These are phyloP conservation scores for Thera obeliscata DNA, from an alignment of 2,888 invertebrate genomes.

Conservation along the genomic window DNA sequence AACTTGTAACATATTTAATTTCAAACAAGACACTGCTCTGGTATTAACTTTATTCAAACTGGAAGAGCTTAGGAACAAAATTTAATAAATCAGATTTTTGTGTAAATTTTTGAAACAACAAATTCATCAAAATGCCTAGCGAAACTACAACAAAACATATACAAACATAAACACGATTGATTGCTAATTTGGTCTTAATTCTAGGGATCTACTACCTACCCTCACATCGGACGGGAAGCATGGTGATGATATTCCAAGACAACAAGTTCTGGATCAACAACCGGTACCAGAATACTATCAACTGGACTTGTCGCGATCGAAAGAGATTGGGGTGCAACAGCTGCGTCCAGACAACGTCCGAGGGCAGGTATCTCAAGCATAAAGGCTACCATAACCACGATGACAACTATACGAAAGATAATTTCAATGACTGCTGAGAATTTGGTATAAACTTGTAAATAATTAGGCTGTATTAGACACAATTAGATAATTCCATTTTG, in stretches of 20 bases:
- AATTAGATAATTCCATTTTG: neutral
- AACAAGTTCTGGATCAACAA: conserved; percentile 82
- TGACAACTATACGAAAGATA: conserved; percentile 79
- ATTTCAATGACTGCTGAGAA: conserved; percentile 74
- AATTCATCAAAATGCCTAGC: neutral
- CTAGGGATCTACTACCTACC: conserved; percentile 79
- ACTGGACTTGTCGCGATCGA: conserved; percentile 78
- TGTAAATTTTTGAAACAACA: neutral
- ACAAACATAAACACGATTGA: neutral
- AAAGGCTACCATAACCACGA: conserved; percentile 77
- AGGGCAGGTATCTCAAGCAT: conserved; percentile 76
- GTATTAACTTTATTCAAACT: no score
- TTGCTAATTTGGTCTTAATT: conserved; percentile 46
- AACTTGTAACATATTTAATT: no score
- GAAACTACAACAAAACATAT: neutral
- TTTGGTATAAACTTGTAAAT: neutral
- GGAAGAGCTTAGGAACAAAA: no score
- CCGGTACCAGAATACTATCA: conserved; percentile 78
- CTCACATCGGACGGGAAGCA: conserved; percentile 78
- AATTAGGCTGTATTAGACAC: neutral
- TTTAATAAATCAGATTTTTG: neutral
- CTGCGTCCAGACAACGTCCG: conserved; percentile 76
- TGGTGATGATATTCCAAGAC: conserved; percentile 79
- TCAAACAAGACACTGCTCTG: no score
- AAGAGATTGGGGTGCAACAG: conserved; percentile 76